phyloP scores from a whole-genome alignment of 2,113 vertebrate species.

The Peromyscus leucopus region DNA sequence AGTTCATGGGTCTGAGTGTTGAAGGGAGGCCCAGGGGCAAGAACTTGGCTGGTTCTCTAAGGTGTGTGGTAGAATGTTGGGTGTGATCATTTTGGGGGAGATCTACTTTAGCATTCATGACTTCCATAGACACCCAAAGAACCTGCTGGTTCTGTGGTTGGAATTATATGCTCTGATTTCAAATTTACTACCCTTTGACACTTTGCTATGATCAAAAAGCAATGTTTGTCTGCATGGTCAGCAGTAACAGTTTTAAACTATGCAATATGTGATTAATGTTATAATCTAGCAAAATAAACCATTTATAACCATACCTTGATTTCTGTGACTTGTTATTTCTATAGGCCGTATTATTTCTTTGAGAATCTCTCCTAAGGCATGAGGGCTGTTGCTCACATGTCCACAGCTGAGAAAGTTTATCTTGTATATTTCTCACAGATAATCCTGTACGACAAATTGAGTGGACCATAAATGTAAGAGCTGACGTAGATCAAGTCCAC shows the following conservation, averaged over 20 bases:
- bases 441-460: not conserved
- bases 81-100: not conserved
- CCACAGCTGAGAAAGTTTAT: not conserved
- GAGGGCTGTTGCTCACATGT: not conserved
- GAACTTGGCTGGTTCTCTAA: not conserved
- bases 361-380: conserved; percentile 2
- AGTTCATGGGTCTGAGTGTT: not conserved
- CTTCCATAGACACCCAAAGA: not conserved
- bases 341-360: conserved; percentile 22
- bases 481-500: not conserved
- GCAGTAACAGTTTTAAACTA: not conserved
- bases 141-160: not conserved
- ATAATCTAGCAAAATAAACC: conserved; percentile 58
- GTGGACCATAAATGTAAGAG: not conserved
- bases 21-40: not conserved
- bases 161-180: not conserved
- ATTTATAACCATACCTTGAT: conserved; percentile 34
- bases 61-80: not conserved
- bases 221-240: not conserved
- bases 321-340: conserved; percentile 22
- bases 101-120: not conserved
- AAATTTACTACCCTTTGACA: not conserved
- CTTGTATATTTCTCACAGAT: not conserved
- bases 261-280: conserved; percentile 37
- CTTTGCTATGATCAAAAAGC: not conserved